A percentile compares a stretch with the other conserved stretches of the same genome.
These are phyloP conservation scores for Brachypteracias leptosomus DNA, from an alignment of 2,113 vertebrate species.

Conservation along the genomic window DNA sequence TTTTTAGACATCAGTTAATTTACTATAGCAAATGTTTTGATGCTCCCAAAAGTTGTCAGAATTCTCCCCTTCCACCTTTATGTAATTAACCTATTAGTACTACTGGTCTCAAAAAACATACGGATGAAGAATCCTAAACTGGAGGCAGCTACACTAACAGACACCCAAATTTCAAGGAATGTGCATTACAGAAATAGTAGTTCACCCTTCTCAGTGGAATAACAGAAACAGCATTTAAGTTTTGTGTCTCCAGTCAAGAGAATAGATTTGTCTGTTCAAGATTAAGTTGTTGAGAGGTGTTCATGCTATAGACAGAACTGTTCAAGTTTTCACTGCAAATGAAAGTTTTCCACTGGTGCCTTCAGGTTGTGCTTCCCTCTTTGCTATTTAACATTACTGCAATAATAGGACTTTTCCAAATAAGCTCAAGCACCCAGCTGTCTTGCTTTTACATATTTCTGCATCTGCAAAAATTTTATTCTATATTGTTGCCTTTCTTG, in stretches of 20 bases:
- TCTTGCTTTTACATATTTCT: background rate
- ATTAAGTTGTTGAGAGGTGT: background rate
- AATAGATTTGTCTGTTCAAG: background rate
- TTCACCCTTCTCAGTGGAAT: background rate
- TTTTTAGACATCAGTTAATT: background rate
- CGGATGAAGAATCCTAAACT: background rate
- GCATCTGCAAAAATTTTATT: background rate
- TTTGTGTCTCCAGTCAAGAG: background rate
- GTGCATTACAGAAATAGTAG: background rate
- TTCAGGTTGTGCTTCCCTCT: background rate
- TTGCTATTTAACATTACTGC: background rate
- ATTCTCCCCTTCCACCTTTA: background rate
- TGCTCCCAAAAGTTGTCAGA: background rate
- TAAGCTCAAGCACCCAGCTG: background rate
- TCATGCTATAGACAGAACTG: background rate
- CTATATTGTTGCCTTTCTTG: background rate
- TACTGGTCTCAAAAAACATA: background rate
- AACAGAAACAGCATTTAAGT: background rate
- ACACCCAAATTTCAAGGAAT: background rate
- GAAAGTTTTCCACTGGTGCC: background rate
- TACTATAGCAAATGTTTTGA: background rate
- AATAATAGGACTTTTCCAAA: background rate
- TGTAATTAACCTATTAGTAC: background rate
- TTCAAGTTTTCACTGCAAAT: background rate
- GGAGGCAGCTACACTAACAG: background rate